phyloP scores from a whole-genome alignment of 2,888 invertebrate genomes.

The Caenorhabditis sp. region DNA sequence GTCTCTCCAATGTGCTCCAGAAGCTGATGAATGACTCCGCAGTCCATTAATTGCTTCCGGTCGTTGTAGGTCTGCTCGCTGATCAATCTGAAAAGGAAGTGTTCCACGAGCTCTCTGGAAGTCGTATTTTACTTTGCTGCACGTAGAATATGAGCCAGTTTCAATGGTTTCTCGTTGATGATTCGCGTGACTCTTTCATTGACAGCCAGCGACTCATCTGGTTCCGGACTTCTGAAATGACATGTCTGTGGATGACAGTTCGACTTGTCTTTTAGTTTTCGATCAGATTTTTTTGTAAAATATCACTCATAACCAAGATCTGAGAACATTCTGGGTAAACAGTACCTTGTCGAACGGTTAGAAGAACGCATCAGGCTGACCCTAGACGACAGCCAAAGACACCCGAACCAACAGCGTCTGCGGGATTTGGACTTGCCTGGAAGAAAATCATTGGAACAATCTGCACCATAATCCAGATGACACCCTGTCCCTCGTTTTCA shows the following conservation, averaged over 20 bases:
- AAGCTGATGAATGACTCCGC: conserved; percentile 75
- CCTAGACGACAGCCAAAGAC: conserved; percentile 60
- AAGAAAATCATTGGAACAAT: background rate
- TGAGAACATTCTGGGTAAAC: too few relatives aligned
- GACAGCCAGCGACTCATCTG: conserved; percentile 69
- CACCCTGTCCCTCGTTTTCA: background rate
- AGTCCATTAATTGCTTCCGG: conserved; percentile 70
- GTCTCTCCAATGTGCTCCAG: conserved; percentile 74
- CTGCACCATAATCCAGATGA: background rate
- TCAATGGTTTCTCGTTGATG: conserved; percentile 74
- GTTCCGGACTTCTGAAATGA: conserved; percentile 67
- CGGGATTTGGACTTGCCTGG: conserved; percentile 57
- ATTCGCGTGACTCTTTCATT: conserved; percentile 66
- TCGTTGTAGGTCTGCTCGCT: conserved; percentile 73
- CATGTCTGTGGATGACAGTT: background rate
- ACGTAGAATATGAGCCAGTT: conserved; percentile 77
- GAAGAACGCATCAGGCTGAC: conserved; percentile 58
- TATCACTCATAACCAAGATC: too few relatives aligned
- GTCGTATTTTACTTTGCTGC: conserved; percentile 69
- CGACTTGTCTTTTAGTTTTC: background rate
- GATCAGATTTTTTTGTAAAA: too few relatives aligned
- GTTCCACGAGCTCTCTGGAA: background rate
- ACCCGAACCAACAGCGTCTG: conserved; percentile 64
- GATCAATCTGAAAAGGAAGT: conserved; percentile 68
- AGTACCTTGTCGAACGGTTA: conserved; percentile 49